A percentile compares a stretch with the other conserved stretches of the same genome.
phyloP scores from a whole-genome alignment of 2,113 vertebrate species.

The Heterochromis multidens region DNA sequence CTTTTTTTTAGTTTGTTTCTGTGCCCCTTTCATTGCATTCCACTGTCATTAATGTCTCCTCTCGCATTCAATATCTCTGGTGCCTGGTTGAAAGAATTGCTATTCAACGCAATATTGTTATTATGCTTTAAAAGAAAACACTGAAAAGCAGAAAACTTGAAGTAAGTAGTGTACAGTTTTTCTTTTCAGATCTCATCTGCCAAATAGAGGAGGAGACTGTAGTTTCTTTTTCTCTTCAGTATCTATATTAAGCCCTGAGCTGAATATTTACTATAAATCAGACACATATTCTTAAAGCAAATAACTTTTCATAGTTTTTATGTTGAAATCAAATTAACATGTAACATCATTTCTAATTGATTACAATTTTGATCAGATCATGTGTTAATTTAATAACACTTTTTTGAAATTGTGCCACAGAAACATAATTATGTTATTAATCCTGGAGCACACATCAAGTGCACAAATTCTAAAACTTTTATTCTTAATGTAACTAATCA shows the following conservation, averaged over 20 bases:
- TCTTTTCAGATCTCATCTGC: neutral
- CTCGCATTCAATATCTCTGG: neutral
- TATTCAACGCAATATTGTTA: neutral
- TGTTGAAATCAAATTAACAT: neutral
- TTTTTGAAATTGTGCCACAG: neutral
- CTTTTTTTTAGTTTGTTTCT: neutral
- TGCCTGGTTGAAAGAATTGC: neutral
- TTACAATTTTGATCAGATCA: neutral
- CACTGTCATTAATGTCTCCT: neutral
- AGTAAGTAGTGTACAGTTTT: neutral
- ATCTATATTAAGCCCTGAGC: neutral
- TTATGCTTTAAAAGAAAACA: neutral
- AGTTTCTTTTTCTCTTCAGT: neutral
- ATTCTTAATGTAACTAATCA: no score
- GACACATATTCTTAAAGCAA: neutral
- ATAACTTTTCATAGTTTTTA: neutral
- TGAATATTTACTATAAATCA: neutral
- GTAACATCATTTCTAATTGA: neutral
- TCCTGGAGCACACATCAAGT: neutral
- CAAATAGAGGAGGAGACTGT: neutral
- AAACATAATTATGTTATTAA: neutral
- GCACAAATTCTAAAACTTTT: neutral
- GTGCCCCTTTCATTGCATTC: neutral
- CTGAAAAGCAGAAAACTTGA: conserved; percentile 2
- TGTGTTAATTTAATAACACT: neutral